Conservation (phyloP, 2,113 vertebrate genomes). For the Zosterops japonicus region DNA sequence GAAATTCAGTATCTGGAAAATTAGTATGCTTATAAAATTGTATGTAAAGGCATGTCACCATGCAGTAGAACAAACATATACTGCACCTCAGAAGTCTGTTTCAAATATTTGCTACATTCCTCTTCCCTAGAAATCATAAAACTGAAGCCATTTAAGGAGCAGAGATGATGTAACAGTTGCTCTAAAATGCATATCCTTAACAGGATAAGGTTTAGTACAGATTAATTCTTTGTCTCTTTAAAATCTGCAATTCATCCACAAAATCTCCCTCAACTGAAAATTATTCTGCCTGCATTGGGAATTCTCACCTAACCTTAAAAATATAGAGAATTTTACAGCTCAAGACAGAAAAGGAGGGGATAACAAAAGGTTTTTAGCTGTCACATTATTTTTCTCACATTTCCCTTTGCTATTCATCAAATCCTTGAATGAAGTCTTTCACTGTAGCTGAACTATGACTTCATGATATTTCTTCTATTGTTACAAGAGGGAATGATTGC, state of each 20-base stretch:
- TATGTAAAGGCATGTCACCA: background rate
- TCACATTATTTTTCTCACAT: background rate
- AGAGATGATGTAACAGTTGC: background rate
- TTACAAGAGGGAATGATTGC: background rate
- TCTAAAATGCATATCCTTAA: background rate
- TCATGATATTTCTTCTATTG: background rate
- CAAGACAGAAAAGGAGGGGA: background rate
- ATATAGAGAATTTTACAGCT: background rate
- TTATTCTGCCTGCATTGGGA: background rate
- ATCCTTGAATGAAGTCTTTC: constrained; percentile 33
- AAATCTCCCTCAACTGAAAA: background rate
- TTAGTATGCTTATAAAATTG: background rate
- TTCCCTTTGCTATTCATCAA: constrained; percentile 26
- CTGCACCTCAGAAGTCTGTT: background rate
- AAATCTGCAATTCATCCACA: background rate
- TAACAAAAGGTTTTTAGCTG: background rate
- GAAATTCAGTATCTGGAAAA: background rate
- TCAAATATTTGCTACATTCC: background rate
- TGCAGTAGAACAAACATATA: background rate
- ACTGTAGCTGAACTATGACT: constrained; percentile 26
- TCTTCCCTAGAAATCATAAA: background rate
- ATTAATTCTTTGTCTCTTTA: background rate
- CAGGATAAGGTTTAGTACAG: background rate
- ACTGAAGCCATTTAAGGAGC: background rate
- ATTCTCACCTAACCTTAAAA: background rate